Conservation (phyloP, 2,888 invertebrate genomes). For the Autographa pulchrina region DNA sequence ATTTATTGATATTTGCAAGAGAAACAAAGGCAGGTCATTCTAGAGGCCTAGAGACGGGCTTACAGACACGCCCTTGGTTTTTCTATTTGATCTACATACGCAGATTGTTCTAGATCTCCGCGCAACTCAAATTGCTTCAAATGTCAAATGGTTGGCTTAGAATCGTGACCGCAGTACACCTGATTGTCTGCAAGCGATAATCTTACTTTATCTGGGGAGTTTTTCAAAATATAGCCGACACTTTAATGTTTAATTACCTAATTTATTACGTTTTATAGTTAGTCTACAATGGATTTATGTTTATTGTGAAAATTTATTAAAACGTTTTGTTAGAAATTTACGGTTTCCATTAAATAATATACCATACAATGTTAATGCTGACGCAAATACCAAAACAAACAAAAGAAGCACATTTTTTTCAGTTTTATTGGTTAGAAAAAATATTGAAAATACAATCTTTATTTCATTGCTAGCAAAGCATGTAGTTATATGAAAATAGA, state of each 20-base stretch:
- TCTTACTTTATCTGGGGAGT: conserved; percentile 31
- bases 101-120: conserved; percentile 55
- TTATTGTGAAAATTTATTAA: too few relatives aligned
- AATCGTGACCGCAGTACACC: conserved; percentile 60
- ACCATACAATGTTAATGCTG: too few relatives aligned
- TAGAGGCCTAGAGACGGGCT: conserved; percentile 32
- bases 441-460: too few relatives aligned
- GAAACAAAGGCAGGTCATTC: conserved; percentile 34
- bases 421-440: too few relatives aligned
- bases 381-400: too few relatives aligned
- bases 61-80: conserved; percentile 57
- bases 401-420: too few relatives aligned
- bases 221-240: conserved; percentile 16
- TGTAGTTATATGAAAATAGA: too few relatives aligned
- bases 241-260: conserved; percentile 29
- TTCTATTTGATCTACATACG: conserved; percentile 49
- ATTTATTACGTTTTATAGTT: conserved; percentile 22
- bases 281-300: too few relatives aligned
- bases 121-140: conserved; percentile 55
- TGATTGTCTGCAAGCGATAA: conserved; percentile 64
- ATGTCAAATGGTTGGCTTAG: conserved; percentile 62
- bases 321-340: too few relatives aligned
- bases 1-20: conserved; percentile 13
- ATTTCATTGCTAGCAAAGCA: too few relatives aligned
- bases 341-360: too few relatives aligned